Base-by-base conservation (phyloP, 2,113 vertebrate species). In the Clinocottus analis region DNA sequence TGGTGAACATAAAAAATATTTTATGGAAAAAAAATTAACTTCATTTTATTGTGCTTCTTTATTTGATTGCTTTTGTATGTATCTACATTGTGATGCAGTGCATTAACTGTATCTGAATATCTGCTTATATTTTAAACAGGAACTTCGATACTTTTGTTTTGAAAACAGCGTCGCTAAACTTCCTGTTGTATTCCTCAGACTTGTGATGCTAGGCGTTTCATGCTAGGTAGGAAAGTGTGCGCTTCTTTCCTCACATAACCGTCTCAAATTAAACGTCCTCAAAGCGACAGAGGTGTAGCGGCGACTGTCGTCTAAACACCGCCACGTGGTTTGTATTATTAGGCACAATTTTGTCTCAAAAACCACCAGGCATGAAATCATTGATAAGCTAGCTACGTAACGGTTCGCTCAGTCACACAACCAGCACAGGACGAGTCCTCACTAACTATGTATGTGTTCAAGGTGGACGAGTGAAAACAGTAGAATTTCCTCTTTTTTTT, bases 101-200 rank as follows among this genome's bases (percentile, higher is more conserved):
- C 7, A 47, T 58, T 27, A 7, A 63, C 8, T 11, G 11, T 16
- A 56, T 45, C 9, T 39, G 12, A 10, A 8, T 7, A 11, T 8
- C 10, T 8, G 19, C 45, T 83, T 73, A 71, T 63, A 82, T 72
- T 64, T 39, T 14, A n/a, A 66, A 72, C 9, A 1, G 39, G 64
- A 59, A 74, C 1, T 31, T 25, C 0, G 0, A 7, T 12, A 7
- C 12, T 53, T 62, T 80, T 90, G 72, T 84, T 92, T 85, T 93
- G 88, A 89, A 89, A 7, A 31, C 10, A 7, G 6, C 0, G 0
- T 14, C 13, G 1, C 5, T 16, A 0, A 0, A 27, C 21, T 72
- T 86, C 86, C 87, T 71, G 67, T 29, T 41, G 17, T 12, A 14
- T 83, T 85, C 72, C 65, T 0, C 19, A 25, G 17, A 41, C 29